A percentile compares a stretch with the other conserved stretches of the same genome.
These are phyloP conservation scores for Oxyteleia sp. DNA, from an alignment of 2,888 invertebrate species.

Conservation along the genomic window DNA sequence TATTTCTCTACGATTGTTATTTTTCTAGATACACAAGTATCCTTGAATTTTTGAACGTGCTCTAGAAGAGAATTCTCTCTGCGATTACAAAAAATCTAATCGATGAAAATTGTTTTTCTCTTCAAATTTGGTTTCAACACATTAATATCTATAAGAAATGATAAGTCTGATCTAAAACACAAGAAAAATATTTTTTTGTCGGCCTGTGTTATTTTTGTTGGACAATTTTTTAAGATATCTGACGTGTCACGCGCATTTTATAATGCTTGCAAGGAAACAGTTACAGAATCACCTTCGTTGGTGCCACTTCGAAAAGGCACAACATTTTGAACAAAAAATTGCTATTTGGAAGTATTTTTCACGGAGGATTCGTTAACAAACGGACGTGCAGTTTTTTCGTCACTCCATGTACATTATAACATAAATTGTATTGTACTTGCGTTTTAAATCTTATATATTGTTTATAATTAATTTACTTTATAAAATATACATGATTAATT, in stretches of 20 bases:
- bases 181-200: no score
- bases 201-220: conserved; percentile 17
- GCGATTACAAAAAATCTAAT: no score
- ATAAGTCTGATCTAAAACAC: no score
- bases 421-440: conserved; percentile 84
- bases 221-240: background rate
- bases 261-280: background rate
- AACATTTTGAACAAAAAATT: background rate
- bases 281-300: background rate
- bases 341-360: background rate
- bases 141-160: no score
- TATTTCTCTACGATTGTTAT: no score
- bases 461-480: conserved; percentile 87
- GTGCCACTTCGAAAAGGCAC: background rate
- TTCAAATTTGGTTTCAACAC: no score
- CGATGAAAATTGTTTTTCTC: no score
- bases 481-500: conserved; percentile 86
- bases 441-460: conserved; percentile 86
- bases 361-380: background rate
- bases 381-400: conserved; percentile 28
- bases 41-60: no score
- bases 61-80: no score
- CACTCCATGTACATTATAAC: conserved; percentile 51
- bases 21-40: no score
- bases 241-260: conserved; percentile 3